phyloP scores from a whole-genome alignment of 2,113 vertebrate genomes.

The Taurulus bubalis region DNA sequence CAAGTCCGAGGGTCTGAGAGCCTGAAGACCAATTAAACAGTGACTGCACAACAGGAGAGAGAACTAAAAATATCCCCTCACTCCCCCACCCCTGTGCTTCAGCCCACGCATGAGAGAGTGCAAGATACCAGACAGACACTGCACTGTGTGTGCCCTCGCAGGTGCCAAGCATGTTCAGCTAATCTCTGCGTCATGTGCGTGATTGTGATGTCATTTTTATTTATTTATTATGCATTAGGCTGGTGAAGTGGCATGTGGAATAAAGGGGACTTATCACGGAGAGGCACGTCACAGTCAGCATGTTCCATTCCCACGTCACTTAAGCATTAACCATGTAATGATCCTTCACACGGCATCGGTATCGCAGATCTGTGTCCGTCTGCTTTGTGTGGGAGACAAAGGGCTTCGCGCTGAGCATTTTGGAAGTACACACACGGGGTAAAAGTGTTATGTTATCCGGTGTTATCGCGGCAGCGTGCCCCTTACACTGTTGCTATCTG shows the following conservation, averaged over 20 bases:
- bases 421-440: background rate
- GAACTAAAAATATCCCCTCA: conserved; percentile 67
- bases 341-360: background rate
- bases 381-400: conserved; percentile 12
- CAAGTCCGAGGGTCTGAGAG: conserved; percentile 22
- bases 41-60: conserved; percentile 60
- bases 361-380: background rate
- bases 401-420: background rate
- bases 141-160: conserved; percentile 17
- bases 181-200: conserved; percentile 4
- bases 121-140: conserved; percentile 34
- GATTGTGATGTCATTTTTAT: background rate
- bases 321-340: conserved; percentile 26
- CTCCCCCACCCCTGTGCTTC: background rate
- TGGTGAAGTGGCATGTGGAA: background rate
- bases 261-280: background rate
- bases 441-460: conserved; percentile 9
- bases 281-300: background rate
- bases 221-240: background rate
- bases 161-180: conserved; percentile 25
- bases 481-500: conserved; percentile 16
- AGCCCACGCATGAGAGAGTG: conserved; percentile 31
- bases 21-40: conserved; percentile 73
- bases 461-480: conserved; percentile 16
- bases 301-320: background rate